A percentile compares a stretch with the other conserved stretches of the same genome.
These are phyloP conservation scores for Saccopteryx leptura DNA, from an alignment of 2,113 vertebrate genomes.

Conservation along the genomic window DNA sequence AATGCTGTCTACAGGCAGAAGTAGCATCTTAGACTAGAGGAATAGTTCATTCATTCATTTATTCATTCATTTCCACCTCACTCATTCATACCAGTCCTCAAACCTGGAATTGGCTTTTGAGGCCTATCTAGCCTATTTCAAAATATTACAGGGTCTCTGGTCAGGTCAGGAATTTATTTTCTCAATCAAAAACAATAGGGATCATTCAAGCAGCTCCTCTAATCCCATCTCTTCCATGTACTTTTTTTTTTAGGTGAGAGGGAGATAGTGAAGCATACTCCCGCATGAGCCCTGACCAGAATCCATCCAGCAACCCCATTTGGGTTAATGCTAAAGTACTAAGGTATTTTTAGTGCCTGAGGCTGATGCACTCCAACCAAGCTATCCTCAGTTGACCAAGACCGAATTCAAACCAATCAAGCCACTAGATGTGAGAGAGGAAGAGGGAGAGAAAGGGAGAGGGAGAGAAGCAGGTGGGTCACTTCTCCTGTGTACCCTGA, in stretches of 20 bases:
- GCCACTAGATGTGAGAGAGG: no score
- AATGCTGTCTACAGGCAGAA: background rate
- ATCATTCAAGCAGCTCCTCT: background rate
- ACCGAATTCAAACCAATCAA: no score
- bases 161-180: slow-evolving; percentile 20
- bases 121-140: background rate
- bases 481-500: no score
- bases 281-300: no score
- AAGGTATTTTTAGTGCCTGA: no score
- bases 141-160: background rate
- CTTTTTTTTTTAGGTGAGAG: background rate
- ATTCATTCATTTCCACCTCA: background rate
- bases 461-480: no score
- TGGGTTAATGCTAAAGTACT: no score
- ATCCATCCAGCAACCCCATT: no score
- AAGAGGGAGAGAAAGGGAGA: no score
- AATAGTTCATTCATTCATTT: background rate
- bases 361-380: no score
- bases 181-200: background rate
- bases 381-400: no score
- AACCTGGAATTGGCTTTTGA: background rate
- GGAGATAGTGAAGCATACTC: no score
- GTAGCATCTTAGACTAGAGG: background rate
- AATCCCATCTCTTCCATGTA: background rate
- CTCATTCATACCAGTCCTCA: background rate